A percentile compares a stretch with the other conserved stretches of the same genome.
Conservation (phyloP, 2,888 invertebrate species). For the Acronicta aceris region DNA sequence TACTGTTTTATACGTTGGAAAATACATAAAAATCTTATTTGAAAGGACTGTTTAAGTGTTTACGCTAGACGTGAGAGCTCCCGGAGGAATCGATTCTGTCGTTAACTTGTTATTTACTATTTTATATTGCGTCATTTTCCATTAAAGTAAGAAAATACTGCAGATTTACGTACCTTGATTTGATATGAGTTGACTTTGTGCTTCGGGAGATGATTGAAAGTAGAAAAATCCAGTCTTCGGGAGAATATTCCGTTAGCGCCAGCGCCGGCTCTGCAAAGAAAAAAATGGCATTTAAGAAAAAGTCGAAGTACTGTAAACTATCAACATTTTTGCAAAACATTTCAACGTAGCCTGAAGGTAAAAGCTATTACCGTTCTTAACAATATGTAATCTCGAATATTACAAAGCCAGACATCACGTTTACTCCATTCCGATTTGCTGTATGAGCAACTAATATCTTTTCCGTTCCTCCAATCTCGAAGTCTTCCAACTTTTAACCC, state of each 20-base stretch:
- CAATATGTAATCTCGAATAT: conserved; percentile 40
- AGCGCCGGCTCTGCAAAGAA: conserved; percentile 93
- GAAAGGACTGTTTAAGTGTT: conserved; percentile 45
- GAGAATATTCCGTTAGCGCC: conserved; percentile 98
- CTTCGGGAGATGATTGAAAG: conserved; percentile 97
- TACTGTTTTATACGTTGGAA: conserved; percentile 25
- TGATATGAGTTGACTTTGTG: conserved; percentile 99
- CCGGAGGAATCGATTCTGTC: conserved; percentile 25
- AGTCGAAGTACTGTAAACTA: not conserved
- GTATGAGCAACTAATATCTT: conserved; percentile 43
- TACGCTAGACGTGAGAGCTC: conserved; percentile 36
- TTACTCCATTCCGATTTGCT: conserved; percentile 45
- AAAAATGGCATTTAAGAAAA: conserved; percentile 15
- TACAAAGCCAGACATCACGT: conserved; percentile 52
- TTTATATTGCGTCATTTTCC: conserved; percentile 14
- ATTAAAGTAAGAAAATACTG: conserved; percentile 6
- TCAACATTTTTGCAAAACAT: conserved; percentile 18
- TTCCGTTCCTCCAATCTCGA: conserved; percentile 32
- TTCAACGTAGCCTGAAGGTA: conserved; percentile 26
- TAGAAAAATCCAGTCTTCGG: conserved; percentile 97
- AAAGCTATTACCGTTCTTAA: conserved; percentile 33
- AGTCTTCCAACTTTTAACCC: conserved; percentile 52
- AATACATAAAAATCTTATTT: conserved; percentile 39
- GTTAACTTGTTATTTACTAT: conserved; percentile 40
- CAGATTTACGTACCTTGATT: conserved; percentile 94